Percentiles rank a stretch among this genome's conserved stretches.
phyloP scores from a whole-genome alignment of 2,888 invertebrate species.

The Argyresthia albistria region DNA sequence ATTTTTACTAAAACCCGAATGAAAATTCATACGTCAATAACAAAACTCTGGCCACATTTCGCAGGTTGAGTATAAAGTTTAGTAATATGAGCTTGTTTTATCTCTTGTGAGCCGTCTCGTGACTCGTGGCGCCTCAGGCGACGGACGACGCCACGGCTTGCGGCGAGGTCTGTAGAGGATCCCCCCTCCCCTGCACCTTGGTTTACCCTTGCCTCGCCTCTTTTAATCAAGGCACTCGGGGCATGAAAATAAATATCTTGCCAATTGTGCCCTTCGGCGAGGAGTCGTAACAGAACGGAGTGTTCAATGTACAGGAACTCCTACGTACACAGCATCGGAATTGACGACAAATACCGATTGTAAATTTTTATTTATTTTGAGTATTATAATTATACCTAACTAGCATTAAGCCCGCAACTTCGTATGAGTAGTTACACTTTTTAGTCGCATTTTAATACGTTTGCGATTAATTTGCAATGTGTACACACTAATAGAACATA shows the following conservation, averaged over 20 bases:
- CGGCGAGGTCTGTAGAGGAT: slow-evolving; percentile 17
- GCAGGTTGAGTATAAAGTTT: slow-evolving; percentile 9
- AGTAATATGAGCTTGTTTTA: slow-evolving; percentile 36
- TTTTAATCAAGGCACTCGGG: slow-evolving; percentile 38
- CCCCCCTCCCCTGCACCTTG: neutral
- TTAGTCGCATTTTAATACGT: no score
- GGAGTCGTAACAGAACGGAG: slow-evolving; percentile 8
- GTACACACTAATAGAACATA: no score
- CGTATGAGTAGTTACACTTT: no score
- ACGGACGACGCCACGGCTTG: slow-evolving; percentile 18
- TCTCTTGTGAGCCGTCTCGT: slow-evolving; percentile 29
- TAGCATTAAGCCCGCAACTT: no score
- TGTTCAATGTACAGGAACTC: slow-evolving; percentile 8
- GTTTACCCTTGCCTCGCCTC: slow-evolving; percentile 14
- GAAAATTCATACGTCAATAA: no score
- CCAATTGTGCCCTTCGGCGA: slow-evolving; percentile 16
- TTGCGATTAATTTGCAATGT: no score
- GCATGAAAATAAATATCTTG: slow-evolving; percentile 30
- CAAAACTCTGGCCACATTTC: neutral
- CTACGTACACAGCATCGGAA: neutral
- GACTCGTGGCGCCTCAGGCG: slow-evolving; percentile 18
- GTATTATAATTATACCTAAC: no score
- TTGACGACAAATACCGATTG: no score
- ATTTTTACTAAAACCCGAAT: no score
- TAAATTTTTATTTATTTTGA: no score